Evolutionary conservation across 2,888 invertebrate species (phyloP), one percentile per base, ranked within the genome.

Genomic region (Catocala nupta): DNA sequence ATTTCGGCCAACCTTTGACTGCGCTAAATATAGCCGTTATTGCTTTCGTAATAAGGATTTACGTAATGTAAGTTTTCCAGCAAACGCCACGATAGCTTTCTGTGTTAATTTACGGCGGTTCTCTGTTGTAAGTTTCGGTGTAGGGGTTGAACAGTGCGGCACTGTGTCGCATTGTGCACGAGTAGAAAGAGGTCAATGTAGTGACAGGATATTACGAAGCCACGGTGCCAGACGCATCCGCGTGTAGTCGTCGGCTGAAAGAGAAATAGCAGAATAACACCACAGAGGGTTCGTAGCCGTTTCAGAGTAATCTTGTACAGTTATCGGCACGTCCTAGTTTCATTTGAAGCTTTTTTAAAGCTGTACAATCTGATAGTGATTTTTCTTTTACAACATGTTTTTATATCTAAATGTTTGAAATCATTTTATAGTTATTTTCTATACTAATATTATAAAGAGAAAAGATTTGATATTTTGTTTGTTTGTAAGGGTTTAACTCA

Each of bases 131-230:
- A 64, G 71, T 72, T 79, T 73, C 70, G 73, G 65, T 55, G 70
- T 70, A 67, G 72, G 57, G 69, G 50, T 71, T 69, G 70, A 70
- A 70, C 75, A 67, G 78, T 65, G 77, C 69, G 74, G 64, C 81
- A 80, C 79, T 66, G 84, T 75, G 83, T 60, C 65, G 77, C 68
- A 61, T 69, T 68, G 81, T 74, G 75, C 70, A 75, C 71, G 72
- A 71, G 78, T 81, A 81, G 84, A 88, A 87, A 84, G 84, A 82
- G 90, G 89, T 88, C 89, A 85, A 80, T 83, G 81, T 78, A 81
- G 81, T 83, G 87, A 88, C 93, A 91, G 93, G 93, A 93, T 92
- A 93, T 93, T 93, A 90, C 92, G 84, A 85, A 90, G 86, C 90
- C 90, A 78, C 90, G 83, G 75, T 80, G 91, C 90, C 92, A 90